Base-by-base conservation (phyloP, 2,113 vertebrate genomes). In the Podilymbus podiceps region DNA sequence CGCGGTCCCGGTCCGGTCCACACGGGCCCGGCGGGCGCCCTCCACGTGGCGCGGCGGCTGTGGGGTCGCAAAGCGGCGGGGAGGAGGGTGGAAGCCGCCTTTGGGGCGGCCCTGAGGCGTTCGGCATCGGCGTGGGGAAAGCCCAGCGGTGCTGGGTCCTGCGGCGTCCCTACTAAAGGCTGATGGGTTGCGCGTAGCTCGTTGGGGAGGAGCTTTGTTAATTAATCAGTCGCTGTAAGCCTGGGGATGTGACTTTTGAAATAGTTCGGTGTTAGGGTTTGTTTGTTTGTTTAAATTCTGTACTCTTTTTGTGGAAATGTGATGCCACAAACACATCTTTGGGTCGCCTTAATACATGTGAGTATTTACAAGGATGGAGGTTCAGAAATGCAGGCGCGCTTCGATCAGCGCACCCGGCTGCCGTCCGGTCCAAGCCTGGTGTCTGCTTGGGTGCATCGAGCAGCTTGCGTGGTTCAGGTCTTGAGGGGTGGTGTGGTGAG, bases 11-110 rank as follows among this genome's bases (percentile, higher is more conserved):
- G n/a, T 7, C 52, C 55, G 55, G 21, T 33, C 22, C 19, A 8
- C 31, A 25, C 80, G 3, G 17, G 10, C 28, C 38, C 28, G 12
- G 40, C 5, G 62, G n/a, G 6, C 20, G 58, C 55, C n/a, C 21
- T 91, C 91, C 91, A 95, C 95, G 88, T 96, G 95, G 93, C 91
- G 59, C 78, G 33, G 50, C 22, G 20, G 56, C 31, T 28, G 17
- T 44, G 42, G 52, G 15, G 0, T 6, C 27, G 27, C 42, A 25
- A 12, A 38, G 53, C 56, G 35, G 9, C 28, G 25, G 80, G 49
- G 50, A 7, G 5, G 21, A 56, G 24, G 3, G 4, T 64, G 71
- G 80, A 28, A 69, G 5, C 46, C 11, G 28, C 40, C 6, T 9
- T 9, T 2, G 24, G 49, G 82, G 15, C 23, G 35, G 30, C n/a